Evolutionary conservation across 1,140 invertebrate species (phyloP).

Genomic region (Venturia canescens): DNA sequence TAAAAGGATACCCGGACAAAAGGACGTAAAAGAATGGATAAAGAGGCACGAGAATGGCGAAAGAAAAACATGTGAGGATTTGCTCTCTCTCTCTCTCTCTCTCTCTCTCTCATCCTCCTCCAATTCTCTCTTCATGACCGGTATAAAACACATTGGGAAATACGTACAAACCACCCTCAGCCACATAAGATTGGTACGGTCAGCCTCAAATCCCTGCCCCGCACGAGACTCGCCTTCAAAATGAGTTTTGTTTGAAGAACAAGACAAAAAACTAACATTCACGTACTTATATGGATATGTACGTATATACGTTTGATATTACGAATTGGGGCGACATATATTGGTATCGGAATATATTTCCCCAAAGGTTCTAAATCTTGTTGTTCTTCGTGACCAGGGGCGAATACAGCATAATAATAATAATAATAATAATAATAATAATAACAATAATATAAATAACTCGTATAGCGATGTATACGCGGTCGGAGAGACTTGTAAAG

Average conservation of each 20-base stretch:
- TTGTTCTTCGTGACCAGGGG: neutral
- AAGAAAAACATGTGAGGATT: slow-evolving; percentile 15
- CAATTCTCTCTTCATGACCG: slow-evolving; percentile 1
- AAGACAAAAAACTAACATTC: slow-evolving; percentile 31
- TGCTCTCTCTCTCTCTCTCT: slow-evolving; percentile 4
- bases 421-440: too few species aligned
- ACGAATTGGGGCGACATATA: neutral
- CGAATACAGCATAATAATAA: neutral
- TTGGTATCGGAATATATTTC: slow-evolving; percentile 7
- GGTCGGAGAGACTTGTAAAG: neutral
- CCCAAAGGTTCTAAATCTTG: neutral
- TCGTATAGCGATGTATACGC: neutral
- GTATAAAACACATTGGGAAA: slow-evolving; percentile 5
- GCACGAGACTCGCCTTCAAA: slow-evolving; percentile 64
- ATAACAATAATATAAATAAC: too few species aligned
- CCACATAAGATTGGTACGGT: slow-evolving; percentile 39
- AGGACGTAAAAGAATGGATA: slow-evolving; percentile 11
- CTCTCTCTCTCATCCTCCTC: neutral
- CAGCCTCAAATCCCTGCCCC: slow-evolving; percentile 57
- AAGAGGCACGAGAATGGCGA: neutral
- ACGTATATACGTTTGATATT: slow-evolving; percentile 11
- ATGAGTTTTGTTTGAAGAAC: slow-evolving; percentile 59
- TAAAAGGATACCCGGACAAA: slow-evolving; percentile 38
- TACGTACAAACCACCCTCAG: slow-evolving; percentile 25
- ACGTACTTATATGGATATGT: slow-evolving; percentile 38